These are phyloP conservation scores for Danionella cerebrum DNA, from an alignment of 2,113 vertebrate species.

Conservation along the genomic window DNA sequence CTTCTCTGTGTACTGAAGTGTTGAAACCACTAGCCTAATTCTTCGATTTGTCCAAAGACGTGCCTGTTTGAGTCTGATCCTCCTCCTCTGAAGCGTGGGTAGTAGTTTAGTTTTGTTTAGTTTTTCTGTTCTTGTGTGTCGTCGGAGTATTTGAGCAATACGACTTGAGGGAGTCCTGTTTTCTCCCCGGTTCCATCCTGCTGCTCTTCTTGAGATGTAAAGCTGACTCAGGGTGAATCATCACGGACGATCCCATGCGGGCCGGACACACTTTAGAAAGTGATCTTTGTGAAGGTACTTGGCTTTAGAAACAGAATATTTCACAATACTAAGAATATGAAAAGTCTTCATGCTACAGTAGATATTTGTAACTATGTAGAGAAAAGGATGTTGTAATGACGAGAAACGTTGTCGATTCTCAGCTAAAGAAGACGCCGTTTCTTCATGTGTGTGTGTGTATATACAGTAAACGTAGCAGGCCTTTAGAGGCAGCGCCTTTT, in stretches of 20 bases:
- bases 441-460: slow-evolving; percentile 28
- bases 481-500: slow-evolving; percentile 31
- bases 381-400: neutral
- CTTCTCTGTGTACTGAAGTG: neutral
- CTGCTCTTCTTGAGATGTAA: slow-evolving; percentile 14
- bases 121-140: neutral
- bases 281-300: slow-evolving; percentile 5
- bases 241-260: neutral
- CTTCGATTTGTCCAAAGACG: neutral
- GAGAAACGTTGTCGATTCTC: neutral
- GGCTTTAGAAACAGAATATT: neutral
- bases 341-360: neutral
- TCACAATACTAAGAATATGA: neutral
- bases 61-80: neutral
- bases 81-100: neutral
- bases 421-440: slow-evolving; percentile 4
- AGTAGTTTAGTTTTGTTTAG: neutral
- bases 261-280: too few species aligned
- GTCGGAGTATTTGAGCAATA: slow-evolving; percentile 38
- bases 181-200: too few species aligned
- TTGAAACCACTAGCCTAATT: neutral
- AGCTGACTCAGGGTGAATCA: slow-evolving; percentile 25
- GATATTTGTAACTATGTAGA: neutral
- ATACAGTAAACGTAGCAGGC: slow-evolving; percentile 34
- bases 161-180: too few species aligned